Percentiles rank a stretch among this genome's conserved stretches.
phyloP scores from a whole-genome alignment of 2,113 vertebrate genomes.

The Pagrus major region DNA sequence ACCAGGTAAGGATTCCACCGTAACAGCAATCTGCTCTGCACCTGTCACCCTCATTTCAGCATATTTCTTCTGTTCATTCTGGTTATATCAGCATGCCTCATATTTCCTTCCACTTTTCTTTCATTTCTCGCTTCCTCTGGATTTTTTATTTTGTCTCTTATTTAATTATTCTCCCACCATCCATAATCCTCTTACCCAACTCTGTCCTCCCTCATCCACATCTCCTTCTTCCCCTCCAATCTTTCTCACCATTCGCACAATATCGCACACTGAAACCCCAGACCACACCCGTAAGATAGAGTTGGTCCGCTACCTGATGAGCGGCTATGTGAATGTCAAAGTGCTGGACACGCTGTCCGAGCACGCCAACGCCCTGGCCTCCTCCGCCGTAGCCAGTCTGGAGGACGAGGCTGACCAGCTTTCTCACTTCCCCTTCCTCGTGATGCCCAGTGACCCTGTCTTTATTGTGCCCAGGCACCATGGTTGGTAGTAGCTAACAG shows the following conservation, averaged over 20 bases:
- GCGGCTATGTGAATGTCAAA: constrained; percentile 89
- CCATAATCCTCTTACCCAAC: constrained; percentile 59
- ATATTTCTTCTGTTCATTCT: constrained; percentile 5
- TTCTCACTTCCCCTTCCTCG: constrained; percentile 91
- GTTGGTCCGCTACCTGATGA: constrained; percentile 92
- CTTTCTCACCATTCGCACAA: constrained; percentile 19
- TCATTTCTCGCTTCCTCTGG: constrained; percentile 72
- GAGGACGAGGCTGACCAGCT: constrained; percentile 90
- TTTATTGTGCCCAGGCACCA: constrained; percentile 88
- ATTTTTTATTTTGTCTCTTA: constrained; percentile 53
- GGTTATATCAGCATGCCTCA: constrained; percentile 77
- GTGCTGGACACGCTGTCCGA: constrained; percentile 92
- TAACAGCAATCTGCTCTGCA: background rate
- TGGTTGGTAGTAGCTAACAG: constrained; percentile 82
- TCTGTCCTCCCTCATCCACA: constrained; percentile 47
- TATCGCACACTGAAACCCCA: constrained; percentile 64
- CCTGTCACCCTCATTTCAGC: constrained; percentile 28
- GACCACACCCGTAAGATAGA: constrained; percentile 94
- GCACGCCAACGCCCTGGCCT: constrained; percentile 91
- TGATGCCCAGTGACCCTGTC: constrained; percentile 86
- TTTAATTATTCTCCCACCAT: constrained; percentile 40
- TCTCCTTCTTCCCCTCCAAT: constrained; percentile 14
- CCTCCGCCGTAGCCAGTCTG: constrained; percentile 90
- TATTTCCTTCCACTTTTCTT: constrained; percentile 67
- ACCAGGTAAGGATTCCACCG: constrained; percentile 88